Evolutionary conservation across 2,888 invertebrate genomes (phyloP), one percentile per base, ranked within the genome.

Genomic region (Plebejus anna): DNA sequence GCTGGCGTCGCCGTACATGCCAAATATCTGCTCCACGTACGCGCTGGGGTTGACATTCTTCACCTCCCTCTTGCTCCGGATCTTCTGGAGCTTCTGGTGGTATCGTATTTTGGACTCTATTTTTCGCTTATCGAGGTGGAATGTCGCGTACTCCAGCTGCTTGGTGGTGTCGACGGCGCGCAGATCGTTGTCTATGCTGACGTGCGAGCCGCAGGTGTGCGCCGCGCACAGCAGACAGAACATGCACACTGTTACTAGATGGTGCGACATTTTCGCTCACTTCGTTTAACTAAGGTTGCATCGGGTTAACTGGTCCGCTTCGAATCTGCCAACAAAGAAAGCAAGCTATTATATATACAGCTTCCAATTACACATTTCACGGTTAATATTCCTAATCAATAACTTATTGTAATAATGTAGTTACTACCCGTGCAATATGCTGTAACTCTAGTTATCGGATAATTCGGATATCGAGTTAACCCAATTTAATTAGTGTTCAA

Each of bases 211-310:
- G 85, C 97, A 97, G 0, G 96, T 96, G 84, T 97, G 97, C 13
- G 97, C 96, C 1, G 97, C 97, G 84, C 97, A 97, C 0, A 97
- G 90, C 75, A 97, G 94, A 84, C 97, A 97, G 82, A 97, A 96
- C 89, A 97, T 96, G 85, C 97, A 97, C n/a, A 97, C 97, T 16
- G 97, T 96, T 82, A 97, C 96, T 78, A 97, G 93, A 84, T 96
- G 91, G 76, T 89, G 92, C 9, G 93, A 89, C 94, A 94, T 94
- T 80, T 84, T 88, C 76, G 75, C 76, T 81, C 79, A 77, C 71
- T 71, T 55, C 57, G 4, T 47, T 6, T 51, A 32, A 55, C 28
- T 73, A 73, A 32, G 13, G 72, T 72, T 22, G 73, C 73, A 73
- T 73, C 11, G 32, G 73, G 22, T 72, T 47, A 32, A 51, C 2